These are phyloP conservation scores for Bombus impatiens DNA, from an alignment of 1,140 invertebrate genomes.

Conservation along the genomic window DNA sequence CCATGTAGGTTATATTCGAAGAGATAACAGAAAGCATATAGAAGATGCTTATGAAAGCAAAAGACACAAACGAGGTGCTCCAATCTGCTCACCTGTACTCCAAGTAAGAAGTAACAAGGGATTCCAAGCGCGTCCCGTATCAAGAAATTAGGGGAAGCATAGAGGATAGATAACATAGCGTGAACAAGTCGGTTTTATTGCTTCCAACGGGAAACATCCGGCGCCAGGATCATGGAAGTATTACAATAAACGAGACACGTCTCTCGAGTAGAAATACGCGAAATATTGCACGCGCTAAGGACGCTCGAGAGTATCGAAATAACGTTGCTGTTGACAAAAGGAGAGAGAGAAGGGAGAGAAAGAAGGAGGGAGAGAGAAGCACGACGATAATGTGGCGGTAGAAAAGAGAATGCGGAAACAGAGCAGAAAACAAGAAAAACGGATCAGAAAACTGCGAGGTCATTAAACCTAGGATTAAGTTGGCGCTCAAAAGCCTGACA, in stretches of 20 bases:
- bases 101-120: background rate
- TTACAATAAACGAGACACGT: conserved; percentile 30
- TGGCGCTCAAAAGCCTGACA: background rate
- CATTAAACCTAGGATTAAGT: conserved; percentile 31
- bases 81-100: conserved; percentile 5
- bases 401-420: background rate
- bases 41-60: background rate
- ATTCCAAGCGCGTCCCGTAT: conserved; percentile 3
- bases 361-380: background rate
- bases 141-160: conserved; percentile 16
- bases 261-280: conserved; percentile 25
- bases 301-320: conserved; percentile 26
- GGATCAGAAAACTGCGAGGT: conserved; percentile 8
- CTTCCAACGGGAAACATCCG: conserved; percentile 18
- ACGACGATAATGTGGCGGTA: too few relatives aligned
- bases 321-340: conserved; percentile 22
- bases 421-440: background rate
- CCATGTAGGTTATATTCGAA: background rate
- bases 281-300: conserved; percentile 38
- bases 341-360: background rate
- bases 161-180: background rate
- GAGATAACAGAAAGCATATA: background rate
- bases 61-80: background rate
- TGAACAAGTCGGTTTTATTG: conserved; percentile 37
- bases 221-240: conserved; percentile 18